phyloP scores from a whole-genome alignment of 92 coral and sea anemone species.

The Parazoanthus darwini region DNA sequence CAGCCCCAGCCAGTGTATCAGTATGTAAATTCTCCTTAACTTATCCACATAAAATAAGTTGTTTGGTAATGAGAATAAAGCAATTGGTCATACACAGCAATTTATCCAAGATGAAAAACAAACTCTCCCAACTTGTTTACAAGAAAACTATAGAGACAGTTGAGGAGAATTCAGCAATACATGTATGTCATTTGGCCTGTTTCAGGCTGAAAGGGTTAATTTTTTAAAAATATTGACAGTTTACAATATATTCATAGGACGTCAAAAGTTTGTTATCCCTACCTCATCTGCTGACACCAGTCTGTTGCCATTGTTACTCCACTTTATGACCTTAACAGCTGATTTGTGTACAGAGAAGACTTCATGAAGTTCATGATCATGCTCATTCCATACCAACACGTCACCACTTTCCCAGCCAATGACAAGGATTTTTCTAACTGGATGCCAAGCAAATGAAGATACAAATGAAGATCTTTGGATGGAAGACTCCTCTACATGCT shows the following conservation, averaged over 20 bases:
- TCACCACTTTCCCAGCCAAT: conserved; percentile 98
- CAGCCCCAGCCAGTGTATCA: too few species aligned
- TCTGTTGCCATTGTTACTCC: conserved; percentile 87
- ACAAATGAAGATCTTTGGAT: conserved; percentile 88
- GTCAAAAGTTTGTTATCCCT: neutral
- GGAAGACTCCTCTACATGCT: conserved; percentile 91
- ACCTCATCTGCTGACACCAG: conserved; percentile 91
- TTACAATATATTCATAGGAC: neutral
- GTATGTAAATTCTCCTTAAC: too few species aligned
- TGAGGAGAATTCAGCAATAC: too few species aligned
- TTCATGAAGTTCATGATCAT: conserved; percentile 92
- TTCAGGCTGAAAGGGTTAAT: too few species aligned
- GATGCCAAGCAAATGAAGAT: conserved; percentile 91
- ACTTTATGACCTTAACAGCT: conserved; percentile 59
- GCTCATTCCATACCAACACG: conserved; percentile 91
- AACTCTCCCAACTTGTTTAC: too few species aligned
- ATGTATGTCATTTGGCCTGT: too few species aligned
- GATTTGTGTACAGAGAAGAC: conserved; percentile 75
- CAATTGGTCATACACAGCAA: too few species aligned
- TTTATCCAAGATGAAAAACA: too few species aligned
- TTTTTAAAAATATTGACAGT: neutral
- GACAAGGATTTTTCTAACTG: conserved; percentile 91
- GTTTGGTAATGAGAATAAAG: too few species aligned
- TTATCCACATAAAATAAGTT: too few species aligned
- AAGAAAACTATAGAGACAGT: too few species aligned